Evolutionary conservation across 2,797 vertebrate species (phyloP), one percentile per base, ranked within the genome.

Genomic region (Sebastes vulpes): DNA sequence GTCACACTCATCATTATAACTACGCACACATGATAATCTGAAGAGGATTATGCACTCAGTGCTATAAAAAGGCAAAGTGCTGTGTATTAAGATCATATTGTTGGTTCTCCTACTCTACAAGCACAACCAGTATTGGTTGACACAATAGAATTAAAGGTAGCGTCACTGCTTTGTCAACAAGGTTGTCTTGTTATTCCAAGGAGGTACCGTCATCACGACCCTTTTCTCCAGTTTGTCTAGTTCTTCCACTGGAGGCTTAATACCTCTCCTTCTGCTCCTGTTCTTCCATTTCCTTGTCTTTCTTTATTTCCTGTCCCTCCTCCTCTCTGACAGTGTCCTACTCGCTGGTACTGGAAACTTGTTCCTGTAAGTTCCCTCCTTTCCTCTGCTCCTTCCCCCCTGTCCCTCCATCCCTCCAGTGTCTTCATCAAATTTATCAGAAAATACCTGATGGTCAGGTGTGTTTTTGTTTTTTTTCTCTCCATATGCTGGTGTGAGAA

Each of bases 261-360:
- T 87, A 80, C 72, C 78, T 92, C 75, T 95, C 69, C 82, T 85
- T 96, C 90, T 97, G 88, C 95, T 95, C 82, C 95, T 96, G 85
- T 96, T 96, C 93, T 96, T 46, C 89, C 90, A 71, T 95, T 91
- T 96, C 78, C 82, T 75, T 89, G 79, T 88, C 83, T 86, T 81
- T 91, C 77, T 89, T 77, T 93, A 52, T 92, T 89, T 79, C 80
- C 79, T 88, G 58, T 88, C 61, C 82, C 85, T 65, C 60, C 87
- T 93, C 73, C 89, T 91, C 71, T 93, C 87, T 89, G 81, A 92
- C 94, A 96, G 96, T 97, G 96, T 95, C 95, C 96, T 79, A 96
- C 95, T 89, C 94, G 95, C 92, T 97, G 96, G 96, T 97, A 97
- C 94, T 97, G 96, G 96, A 97, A 97, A 93, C 96, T 97, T 95